These are phyloP conservation scores for Corbicula japonica DNA, from an alignment of 2,888 invertebrate species.

Conservation along the genomic window DNA sequence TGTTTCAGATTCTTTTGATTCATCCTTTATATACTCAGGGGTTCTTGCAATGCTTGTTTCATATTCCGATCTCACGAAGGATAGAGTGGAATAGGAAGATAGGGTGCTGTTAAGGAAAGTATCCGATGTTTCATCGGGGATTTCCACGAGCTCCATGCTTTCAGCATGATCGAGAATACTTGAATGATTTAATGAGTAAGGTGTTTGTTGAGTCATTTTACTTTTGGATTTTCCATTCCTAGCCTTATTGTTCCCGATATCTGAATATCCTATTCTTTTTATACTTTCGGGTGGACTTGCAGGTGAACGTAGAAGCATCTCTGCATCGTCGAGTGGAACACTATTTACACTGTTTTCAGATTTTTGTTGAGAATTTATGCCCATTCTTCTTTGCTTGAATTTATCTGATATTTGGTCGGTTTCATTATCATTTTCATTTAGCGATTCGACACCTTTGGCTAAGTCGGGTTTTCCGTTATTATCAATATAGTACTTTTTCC, in stretches of 20 bases:
- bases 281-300: not conserved
- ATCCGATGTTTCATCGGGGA: too few relatives aligned
- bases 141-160: too few relatives aligned
- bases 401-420: not conserved
- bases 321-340: not conserved
- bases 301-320: too few relatives aligned
- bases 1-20: slow-evolving; percentile 20
- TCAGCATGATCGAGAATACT: too few relatives aligned
- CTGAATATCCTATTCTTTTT: too few relatives aligned
- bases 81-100: slow-evolving; percentile 26
- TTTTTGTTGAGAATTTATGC: too few relatives aligned
- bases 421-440: not conserved
- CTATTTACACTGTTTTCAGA: too few relatives aligned
- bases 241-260: too few relatives aligned
- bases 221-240: too few relatives aligned
- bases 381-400: not conserved
- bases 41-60: slow-evolving; percentile 9
- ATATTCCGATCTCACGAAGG: slow-evolving; percentile 25
- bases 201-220: too few relatives aligned
- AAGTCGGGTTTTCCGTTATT: slow-evolving; percentile 16
- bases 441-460: not conserved
- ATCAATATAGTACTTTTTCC: slow-evolving; percentile 30
- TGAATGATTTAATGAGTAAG: too few relatives aligned
- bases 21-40: slow-evolving; percentile 40
- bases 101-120: too few relatives aligned